Evolutionary conservation across 2,113 vertebrate genomes (phyloP).

Genomic region (Neopipo cinnamomea): DNA sequence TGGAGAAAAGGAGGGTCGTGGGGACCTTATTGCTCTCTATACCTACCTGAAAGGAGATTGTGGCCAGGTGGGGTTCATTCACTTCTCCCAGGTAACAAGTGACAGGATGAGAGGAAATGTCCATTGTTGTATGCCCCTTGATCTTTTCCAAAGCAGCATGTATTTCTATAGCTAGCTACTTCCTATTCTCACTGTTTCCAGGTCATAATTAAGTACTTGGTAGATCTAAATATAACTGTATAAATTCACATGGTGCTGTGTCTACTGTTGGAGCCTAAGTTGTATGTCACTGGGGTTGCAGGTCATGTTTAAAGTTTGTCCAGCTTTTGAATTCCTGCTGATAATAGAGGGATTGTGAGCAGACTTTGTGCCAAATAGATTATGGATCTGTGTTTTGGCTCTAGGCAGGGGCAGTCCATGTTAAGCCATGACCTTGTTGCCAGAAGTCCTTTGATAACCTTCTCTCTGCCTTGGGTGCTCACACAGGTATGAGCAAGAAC

Average conservation of each 20-base stretch:
- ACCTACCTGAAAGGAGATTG: background rate
- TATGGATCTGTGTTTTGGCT: background rate
- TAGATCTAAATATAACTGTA: background rate
- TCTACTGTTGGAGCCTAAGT: background rate
- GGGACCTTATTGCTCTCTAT: background rate
- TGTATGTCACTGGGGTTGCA: background rate
- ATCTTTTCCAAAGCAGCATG: background rate
- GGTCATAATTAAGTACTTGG: background rate
- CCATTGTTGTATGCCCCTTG: background rate
- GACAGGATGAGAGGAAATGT: background rate
- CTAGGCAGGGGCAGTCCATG: background rate
- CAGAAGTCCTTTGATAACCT: background rate
- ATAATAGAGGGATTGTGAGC: background rate
- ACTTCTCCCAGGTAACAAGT: background rate
- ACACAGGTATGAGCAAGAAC: conserved; percentile 83
- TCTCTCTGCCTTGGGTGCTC: background rate
- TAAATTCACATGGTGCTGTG: background rate
- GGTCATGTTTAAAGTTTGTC: background rate
- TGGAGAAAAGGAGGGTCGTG: background rate
- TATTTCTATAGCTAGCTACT: background rate
- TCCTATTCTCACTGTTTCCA: background rate
- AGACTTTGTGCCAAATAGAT: background rate
- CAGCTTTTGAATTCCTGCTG: background rate
- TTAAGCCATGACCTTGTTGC: background rate
- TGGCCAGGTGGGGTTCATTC: fast-evolving